Percentiles rank a stretch among this genome's conserved stretches.
Evolutionary conservation across 1,140 invertebrate species (phyloP).

Genomic region (Zaprionus tsacasi): DNA sequence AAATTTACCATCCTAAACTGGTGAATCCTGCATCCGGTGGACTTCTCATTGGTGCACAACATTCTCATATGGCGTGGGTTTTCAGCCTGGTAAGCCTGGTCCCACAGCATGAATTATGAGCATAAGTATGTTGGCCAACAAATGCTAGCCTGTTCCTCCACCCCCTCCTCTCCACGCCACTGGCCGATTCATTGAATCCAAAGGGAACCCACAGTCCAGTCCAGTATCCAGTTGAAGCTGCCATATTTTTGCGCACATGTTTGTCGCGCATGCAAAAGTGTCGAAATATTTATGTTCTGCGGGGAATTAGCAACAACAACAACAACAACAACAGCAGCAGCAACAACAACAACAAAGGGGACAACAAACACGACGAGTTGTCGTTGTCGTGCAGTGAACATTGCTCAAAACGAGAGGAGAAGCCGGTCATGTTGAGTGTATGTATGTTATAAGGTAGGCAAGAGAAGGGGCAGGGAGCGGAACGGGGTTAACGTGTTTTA

Average conservation of each 20-base stretch:
- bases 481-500: conserved; percentile 64
- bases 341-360: conserved; percentile 25
- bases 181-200: conserved; percentile 10
- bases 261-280: conserved; percentile 77
- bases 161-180: too few species aligned
- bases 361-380: conserved; percentile 36
- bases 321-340: conserved; percentile 24
- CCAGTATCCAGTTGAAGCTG: conserved; percentile 37
- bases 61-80: neutral
- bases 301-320: conserved; percentile 66
- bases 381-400: conserved; percentile 74
- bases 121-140: conserved; percentile 48
- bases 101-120: conserved; percentile 77
- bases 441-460: too few species aligned
- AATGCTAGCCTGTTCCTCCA: conserved; percentile 33
- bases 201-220: conserved; percentile 16
- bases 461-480: neutral
- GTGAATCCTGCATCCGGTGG: conserved; percentile 46
- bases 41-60: conserved; percentile 8
- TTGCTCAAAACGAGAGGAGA: conserved; percentile 63
- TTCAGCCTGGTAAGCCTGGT: neutral
- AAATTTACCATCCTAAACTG: conserved; percentile 33
- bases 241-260: conserved; percentile 76
- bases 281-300: conserved; percentile 80
- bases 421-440: neutral